These are phyloP conservation scores for Megalops atlanticus DNA, from an alignment of 2,113 vertebrate genomes.

Conservation along the genomic window DNA sequence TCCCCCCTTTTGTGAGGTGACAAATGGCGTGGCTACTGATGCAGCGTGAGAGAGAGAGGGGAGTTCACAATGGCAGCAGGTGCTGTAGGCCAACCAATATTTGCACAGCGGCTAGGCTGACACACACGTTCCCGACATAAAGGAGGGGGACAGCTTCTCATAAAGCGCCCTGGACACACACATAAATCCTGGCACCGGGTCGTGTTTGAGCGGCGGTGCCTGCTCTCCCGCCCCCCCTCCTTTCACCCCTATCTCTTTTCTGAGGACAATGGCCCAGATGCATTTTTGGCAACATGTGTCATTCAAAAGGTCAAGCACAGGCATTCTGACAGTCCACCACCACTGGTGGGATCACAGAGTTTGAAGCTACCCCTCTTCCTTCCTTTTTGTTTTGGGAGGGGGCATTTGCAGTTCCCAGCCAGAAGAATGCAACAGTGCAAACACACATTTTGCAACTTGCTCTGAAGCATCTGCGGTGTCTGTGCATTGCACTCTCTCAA, in stretches of 20 bases:
- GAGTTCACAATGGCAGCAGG: slow-evolving; percentile 70
- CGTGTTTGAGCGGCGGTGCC: slow-evolving; percentile 41
- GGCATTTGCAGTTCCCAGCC: slow-evolving; percentile 24
- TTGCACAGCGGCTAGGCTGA: slow-evolving; percentile 70
- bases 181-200: slow-evolving; percentile 64
- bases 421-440: slow-evolving; percentile 37
- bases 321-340: slow-evolving; percentile 23
- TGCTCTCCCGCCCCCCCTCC: slow-evolving; percentile 37
- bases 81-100: slow-evolving; percentile 69
- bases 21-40: slow-evolving; percentile 69
- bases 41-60: slow-evolving; percentile 52
- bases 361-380: neutral
- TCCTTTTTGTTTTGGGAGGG: neutral
- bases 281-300: slow-evolving; percentile 62
- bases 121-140: slow-evolving; percentile 56
- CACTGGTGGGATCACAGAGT: slow-evolving; percentile 34
- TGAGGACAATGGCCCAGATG: slow-evolving; percentile 71
- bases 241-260: slow-evolving; percentile 57
- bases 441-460: slow-evolving; percentile 22
- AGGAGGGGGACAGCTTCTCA: slow-evolving; percentile 60
- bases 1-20: slow-evolving; percentile 64
- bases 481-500: slow-evolving; percentile 9
- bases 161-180: slow-evolving; percentile 59
- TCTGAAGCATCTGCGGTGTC: slow-evolving; percentile 2
- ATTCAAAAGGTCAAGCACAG: slow-evolving; percentile 68